These are phyloP conservation scores for Eriosoma lanigerum DNA, from an alignment of 1,140 invertebrate genomes.

Conservation along the genomic window DNA sequence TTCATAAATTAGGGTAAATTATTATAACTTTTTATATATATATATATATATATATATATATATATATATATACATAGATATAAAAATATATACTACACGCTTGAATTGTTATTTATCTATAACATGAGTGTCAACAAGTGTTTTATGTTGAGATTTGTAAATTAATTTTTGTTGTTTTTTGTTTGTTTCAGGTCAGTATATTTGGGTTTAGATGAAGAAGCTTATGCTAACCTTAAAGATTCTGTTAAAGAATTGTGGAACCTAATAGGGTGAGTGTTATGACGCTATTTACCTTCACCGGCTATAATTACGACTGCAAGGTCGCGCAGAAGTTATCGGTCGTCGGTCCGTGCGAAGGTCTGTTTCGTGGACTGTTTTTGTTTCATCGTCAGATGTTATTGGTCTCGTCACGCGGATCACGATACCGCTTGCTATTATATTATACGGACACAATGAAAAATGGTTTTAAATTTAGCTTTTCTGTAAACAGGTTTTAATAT, in stretches of 20 bases:
- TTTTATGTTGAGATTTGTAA: neutral
- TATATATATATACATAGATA: neutral
- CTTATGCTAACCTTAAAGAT: slow-evolving; percentile 39
- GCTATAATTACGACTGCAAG: neutral
- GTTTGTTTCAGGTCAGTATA: slow-evolving; percentile 47
- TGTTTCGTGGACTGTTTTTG: neutral
- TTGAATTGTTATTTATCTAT: no score
- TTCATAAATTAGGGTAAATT: slow-evolving; percentile 16
- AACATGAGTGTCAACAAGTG: slow-evolving; percentile 1
- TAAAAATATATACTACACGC: no score
- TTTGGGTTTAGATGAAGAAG: slow-evolving; percentile 42
- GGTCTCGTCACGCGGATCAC: neutral
- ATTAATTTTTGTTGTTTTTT: slow-evolving; percentile 41
- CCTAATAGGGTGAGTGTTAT: slow-evolving; percentile 43
- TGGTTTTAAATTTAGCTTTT: no score
- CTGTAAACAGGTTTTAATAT: no score
- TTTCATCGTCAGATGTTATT: neutral
- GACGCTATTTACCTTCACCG: neutral
- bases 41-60: neutral
- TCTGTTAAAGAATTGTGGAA: slow-evolving; percentile 48
- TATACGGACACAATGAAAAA: neutral
- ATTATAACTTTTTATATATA: slow-evolving; percentile 4
- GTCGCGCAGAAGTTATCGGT: no score
- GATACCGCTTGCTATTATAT: neutral
- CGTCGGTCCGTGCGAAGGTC: slow-evolving; percentile 3